Base-by-base conservation (phyloP, 2,888 invertebrate genomes). In the Drosophila phalerata region DNA sequence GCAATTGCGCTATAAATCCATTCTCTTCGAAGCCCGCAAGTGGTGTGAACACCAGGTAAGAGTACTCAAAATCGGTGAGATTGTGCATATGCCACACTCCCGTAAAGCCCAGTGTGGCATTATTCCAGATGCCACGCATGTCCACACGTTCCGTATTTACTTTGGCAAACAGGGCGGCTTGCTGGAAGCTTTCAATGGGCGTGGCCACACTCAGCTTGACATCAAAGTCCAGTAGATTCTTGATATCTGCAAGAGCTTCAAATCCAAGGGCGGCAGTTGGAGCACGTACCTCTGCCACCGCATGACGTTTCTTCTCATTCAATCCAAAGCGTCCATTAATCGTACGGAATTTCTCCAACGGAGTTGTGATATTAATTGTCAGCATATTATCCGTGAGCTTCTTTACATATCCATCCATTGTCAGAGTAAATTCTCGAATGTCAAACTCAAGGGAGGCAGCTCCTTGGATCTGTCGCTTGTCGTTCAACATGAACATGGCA, bases 11-110 rank as follows among this genome's bases (percentile, higher is more conserved):
- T 0, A 96, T 95, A 9, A 96, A 93, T 0, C 97, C 97, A 83
- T 96, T 96, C 88, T 96, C 95, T 86, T 96, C 95, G 76, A 96
- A 95, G 5, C 95, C 95, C 81, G 95, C 94, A n/a, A 97, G 91
- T 0, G 97, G 97, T 0, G 97, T 96, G 88, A 95, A 96, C 42
- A 97, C 92, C 78, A 95, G 94, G 91, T 96, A 96, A 0, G 96
- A 94, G 91, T 97, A 97, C 73, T 96, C 95, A 74, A 97, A 96
- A 91, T 97, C 95, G 11, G 95, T 94, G 17, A 95, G 90, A 51
- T 94, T 94, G 0, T 73, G 61, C 76, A 86, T 87, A 28, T 90
- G 95, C 96, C 96, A 97, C 43, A 96, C 95, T 43, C 97, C 97
- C 0, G 95, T 95, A 90, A 97, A 96, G 9, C 97, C 97, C 30